A percentile compares a stretch with the other conserved stretches of the same genome.
These are phyloP conservation scores for Prionailurus viverrinus DNA, from an alignment of 2,113 vertebrate species.

Conservation along the genomic window DNA sequence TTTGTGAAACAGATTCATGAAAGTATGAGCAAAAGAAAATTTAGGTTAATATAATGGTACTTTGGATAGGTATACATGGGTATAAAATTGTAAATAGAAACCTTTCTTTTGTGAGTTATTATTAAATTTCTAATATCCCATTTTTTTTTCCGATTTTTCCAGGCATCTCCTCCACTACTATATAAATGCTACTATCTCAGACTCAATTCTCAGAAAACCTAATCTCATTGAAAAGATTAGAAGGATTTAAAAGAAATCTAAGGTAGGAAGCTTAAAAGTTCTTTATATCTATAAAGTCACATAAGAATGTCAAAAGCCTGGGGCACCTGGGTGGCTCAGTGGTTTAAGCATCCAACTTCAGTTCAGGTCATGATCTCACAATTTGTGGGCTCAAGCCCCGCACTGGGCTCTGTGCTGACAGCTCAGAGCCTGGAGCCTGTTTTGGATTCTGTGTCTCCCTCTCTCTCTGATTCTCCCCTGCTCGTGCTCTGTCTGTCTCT, in stretches of 20 bases:
- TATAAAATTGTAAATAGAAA: not conserved
- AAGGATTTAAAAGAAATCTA: constrained; percentile 46
- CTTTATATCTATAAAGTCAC: not conserved
- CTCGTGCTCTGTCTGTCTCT: too few species aligned
- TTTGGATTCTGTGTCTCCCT: too few species aligned
- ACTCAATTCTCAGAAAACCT: not conserved
- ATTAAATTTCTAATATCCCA: not conserved
- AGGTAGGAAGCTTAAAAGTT: constrained; percentile 22
- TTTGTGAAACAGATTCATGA: not conserved
- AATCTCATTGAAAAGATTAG: constrained; percentile 56
- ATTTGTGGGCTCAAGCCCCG: too few species aligned
- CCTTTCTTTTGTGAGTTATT: not conserved
- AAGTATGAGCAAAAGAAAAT: not conserved
- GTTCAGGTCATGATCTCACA: too few species aligned
- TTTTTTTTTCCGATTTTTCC: not conserved
- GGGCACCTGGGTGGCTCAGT: too few species aligned
- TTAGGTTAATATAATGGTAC: not conserved
- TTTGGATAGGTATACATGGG: not conserved
- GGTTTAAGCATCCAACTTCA: too few species aligned
- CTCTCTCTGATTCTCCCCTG: too few species aligned
- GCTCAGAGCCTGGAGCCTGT: too few species aligned
- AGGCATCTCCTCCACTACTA: not conserved
- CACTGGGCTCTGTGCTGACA: too few species aligned
- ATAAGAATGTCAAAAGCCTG: not conserved
- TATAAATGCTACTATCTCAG: not conserved